Conservation (phyloP, 2,797 vertebrate genomes). For the Amniataba percoides region DNA sequence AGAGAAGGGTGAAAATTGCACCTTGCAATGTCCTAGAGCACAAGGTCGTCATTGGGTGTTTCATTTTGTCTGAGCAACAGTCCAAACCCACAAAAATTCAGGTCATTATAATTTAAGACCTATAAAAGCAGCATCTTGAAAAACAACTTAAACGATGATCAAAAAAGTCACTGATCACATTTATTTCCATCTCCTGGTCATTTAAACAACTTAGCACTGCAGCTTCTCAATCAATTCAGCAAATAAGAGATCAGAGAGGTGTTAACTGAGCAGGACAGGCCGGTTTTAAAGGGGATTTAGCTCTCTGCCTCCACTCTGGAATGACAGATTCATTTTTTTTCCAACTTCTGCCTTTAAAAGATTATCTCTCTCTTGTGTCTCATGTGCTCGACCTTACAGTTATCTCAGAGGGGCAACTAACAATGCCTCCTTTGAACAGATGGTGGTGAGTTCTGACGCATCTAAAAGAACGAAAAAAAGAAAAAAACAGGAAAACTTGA, state of each 20-base stretch:
- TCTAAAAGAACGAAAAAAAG: neutral
- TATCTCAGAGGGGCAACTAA: conserved; percentile 47
- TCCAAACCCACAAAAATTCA: neutral
- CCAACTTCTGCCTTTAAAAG: neutral
- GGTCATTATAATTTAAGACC: neutral
- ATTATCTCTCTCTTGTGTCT: conserved; percentile 10
- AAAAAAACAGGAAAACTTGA: conserved; percentile 38
- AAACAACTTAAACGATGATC: too few species aligned
- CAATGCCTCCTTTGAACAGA: conserved; percentile 68
- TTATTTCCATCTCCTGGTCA: too few species aligned
- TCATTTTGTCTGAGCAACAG: neutral
- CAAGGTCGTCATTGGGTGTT: neutral
- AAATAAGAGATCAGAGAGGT: neutral
- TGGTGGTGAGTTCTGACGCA: conserved; percentile 52
- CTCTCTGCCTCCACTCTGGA: neutral
- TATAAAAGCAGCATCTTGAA: neutral
- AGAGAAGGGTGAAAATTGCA: neutral
- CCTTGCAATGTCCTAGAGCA: too few species aligned
- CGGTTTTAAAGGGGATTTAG: neutral
- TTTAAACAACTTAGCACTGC: too few species aligned
- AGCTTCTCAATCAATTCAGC: neutral
- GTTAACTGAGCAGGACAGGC: neutral
- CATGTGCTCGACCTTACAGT: conserved; percentile 31
- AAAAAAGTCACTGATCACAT: too few species aligned
- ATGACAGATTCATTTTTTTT: conserved; percentile 12